Evolutionary conservation across 2,888 invertebrate genomes (phyloP).

Genomic region (Macropis europaea): DNA sequence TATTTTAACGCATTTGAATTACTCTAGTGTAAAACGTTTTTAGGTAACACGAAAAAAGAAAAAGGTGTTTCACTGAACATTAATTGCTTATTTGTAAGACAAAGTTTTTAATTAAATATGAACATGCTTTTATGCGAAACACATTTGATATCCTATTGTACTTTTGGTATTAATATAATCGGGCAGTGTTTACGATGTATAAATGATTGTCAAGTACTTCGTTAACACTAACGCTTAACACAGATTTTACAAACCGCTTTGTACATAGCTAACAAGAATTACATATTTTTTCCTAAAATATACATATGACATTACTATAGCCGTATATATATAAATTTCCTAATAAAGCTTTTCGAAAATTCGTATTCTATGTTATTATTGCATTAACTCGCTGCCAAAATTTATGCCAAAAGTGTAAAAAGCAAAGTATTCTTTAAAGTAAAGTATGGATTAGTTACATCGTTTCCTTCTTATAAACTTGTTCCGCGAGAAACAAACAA

Average conservation of each 20-base stretch:
- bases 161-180: background rate
- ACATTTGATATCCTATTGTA: background rate
- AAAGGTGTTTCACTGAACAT: background rate
- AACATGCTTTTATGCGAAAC: background rate
- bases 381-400: background rate
- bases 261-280: slow-evolving; percentile 1
- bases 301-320: background rate
- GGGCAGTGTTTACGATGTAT: background rate
- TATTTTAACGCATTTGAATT: background rate
- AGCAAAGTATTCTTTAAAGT: background rate
- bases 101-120: background rate
- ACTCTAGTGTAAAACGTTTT: background rate
- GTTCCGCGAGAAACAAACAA: background rate
- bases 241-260: slow-evolving; percentile 3
- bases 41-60: background rate
- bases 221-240: background rate
- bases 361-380: background rate
- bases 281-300: background rate
- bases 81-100: background rate
- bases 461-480: background rate
- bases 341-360: slow-evolving; percentile 16
- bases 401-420: background rate
- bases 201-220: background rate
- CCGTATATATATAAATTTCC: background rate
- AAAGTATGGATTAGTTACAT: background rate